Conservation (phyloP, 2,888 invertebrate genomes). For the Mythimna vitellina region DNA sequence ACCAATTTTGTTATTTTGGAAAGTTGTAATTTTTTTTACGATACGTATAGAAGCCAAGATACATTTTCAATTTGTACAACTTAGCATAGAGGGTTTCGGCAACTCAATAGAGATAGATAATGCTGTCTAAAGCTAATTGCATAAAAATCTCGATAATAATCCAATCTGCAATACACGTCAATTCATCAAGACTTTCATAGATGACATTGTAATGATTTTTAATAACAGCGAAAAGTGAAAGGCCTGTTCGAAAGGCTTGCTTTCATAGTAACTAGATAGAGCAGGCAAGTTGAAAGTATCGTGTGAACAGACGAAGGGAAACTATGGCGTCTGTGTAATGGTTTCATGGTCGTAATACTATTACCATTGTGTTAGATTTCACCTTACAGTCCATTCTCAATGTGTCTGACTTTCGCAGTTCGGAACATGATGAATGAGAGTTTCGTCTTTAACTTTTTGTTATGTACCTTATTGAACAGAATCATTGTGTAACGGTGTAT, state of each 20-base stretch:
- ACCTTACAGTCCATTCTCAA: conserved; percentile 53
- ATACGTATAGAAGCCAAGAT: background rate
- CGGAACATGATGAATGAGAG: conserved; percentile 36
- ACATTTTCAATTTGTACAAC: conserved; percentile 2
- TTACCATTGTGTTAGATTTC: conserved; percentile 67
- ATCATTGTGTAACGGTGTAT: background rate
- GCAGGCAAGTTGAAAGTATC: conserved; percentile 84
- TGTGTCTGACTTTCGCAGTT: conserved; percentile 56
- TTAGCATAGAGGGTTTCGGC: background rate
- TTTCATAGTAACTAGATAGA: conserved; percentile 87
- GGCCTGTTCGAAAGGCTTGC: conserved; percentile 81
- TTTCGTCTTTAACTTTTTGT: conserved; percentile 18
- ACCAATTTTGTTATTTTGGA: conserved; percentile 22
- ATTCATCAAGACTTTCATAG: conserved; percentile 77
- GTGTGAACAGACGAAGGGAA: conserved; percentile 85
- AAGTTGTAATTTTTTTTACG: background rate
- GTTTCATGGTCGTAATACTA: conserved; percentile 62
- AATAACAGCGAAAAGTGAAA: conserved; percentile 88
- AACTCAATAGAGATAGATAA: conserved; percentile 7
- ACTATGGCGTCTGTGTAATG: conserved; percentile 70
- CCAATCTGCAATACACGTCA: conserved; percentile 59
- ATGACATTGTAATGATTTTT: conserved; percentile 83
- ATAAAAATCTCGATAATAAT: conserved; percentile 40
- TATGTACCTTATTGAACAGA: background rate
- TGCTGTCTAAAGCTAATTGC: conserved; percentile 17